Evolutionary conservation across 2,113 vertebrate species (phyloP).

Genomic region (Choloepus hoffmanni): DNA sequence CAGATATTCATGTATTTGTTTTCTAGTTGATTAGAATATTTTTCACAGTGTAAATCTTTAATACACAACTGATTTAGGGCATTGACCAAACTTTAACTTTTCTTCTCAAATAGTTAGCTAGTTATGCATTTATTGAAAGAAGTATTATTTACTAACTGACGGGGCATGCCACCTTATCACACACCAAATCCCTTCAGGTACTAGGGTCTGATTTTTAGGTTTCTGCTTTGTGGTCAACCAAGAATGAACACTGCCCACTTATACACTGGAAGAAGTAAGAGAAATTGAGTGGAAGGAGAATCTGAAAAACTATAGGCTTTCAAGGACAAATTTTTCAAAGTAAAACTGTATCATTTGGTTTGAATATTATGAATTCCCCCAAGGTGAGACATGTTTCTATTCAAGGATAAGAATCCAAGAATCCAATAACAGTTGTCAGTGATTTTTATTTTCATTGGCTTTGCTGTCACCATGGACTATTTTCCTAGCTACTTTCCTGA

Average conservation of each 20-base stretch:
- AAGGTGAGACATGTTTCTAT: rapidly evolving
- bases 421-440: not conserved
- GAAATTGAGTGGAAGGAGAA: not conserved
- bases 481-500: not conserved
- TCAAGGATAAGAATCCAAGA: not conserved
- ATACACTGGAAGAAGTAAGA: not conserved
- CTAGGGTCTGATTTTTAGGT: no score
- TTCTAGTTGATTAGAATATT: not conserved
- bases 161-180: not conserved
- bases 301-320: not conserved
- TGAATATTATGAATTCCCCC: not conserved
- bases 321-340: not conserved
- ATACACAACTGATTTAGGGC: not conserved
- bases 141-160: not conserved
- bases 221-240: not conserved
- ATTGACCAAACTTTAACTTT: not conserved
- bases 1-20: not conserved
- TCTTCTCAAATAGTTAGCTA: not conserved
- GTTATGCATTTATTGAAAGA: not conserved
- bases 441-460: not conserved
- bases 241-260: not conserved
- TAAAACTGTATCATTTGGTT: not conserved
- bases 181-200: not conserved
- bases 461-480: not conserved
- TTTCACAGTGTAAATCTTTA: not conserved